Percentiles rank a stretch among this genome's conserved stretches.
Evolutionary conservation across 2,888 invertebrate genomes (phyloP).

Genomic region (Fabriciana adippe): DNA sequence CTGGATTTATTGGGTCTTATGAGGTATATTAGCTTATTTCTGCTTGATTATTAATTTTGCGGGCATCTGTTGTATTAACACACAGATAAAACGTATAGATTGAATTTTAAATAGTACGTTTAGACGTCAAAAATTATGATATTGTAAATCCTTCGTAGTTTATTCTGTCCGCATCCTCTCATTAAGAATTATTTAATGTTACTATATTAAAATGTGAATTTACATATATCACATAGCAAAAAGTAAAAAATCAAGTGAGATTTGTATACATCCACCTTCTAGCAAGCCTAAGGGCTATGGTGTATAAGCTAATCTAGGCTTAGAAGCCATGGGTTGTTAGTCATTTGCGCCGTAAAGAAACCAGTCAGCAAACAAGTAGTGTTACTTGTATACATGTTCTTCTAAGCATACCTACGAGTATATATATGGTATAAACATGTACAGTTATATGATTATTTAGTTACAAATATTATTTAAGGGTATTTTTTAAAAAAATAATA

Average conservation of each 20-base stretch:
- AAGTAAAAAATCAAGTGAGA: background rate
- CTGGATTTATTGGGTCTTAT: constrained; percentile 18
- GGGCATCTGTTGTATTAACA: background rate
- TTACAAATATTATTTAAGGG: no score
- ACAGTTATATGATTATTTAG: constrained; percentile 3
- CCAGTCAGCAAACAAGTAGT: constrained; percentile 38
- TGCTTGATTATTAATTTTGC: constrained; percentile 11
- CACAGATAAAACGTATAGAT: no score
- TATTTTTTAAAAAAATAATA: no score
- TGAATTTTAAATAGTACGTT: no score
- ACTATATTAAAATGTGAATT: background rate
- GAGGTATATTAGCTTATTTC: constrained; percentile 7
- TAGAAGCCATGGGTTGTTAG: constrained; percentile 16
- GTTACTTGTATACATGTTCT: constrained; percentile 5
- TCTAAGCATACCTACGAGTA: background rate
- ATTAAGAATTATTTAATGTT: no score
- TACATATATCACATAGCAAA: background rate
- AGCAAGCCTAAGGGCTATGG: background rate
- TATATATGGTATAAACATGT: background rate
- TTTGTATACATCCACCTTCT: background rate
- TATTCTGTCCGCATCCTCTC: no score
- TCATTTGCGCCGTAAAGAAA: constrained; percentile 21
- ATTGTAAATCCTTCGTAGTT: no score
- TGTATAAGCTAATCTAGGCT: constrained; percentile 16
- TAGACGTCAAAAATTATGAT: no score